Conservation (phyloP, 1,140 invertebrate genomes). For the Rhagoletis zephyria region DNA sequence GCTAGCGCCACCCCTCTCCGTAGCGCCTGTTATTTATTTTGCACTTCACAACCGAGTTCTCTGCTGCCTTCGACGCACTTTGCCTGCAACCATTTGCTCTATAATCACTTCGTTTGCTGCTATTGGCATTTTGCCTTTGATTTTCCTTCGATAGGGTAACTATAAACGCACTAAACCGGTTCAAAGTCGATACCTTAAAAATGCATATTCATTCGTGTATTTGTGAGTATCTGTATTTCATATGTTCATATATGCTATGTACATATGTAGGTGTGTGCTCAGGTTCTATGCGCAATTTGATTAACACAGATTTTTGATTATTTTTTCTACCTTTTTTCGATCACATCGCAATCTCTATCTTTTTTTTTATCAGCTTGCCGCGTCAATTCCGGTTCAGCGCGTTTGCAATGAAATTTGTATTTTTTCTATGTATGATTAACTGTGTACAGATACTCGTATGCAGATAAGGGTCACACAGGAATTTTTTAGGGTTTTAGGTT, state of each 20-base stretch:
- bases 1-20: constrained; percentile 14
- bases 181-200: background rate
- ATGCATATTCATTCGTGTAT: background rate
- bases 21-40: background rate
- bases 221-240: background rate
- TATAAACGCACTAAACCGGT: constrained; percentile 33
- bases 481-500: background rate
- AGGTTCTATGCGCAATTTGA: constrained; percentile 34
- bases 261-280: background rate
- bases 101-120: background rate
- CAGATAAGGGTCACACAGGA: background rate
- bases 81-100: background rate
- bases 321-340: constrained; percentile 15
- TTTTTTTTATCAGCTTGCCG: background rate
- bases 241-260: background rate
- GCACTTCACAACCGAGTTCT: background rate
- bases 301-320: constrained; percentile 44
- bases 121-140: constrained; percentile 51
- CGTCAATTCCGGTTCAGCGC: constrained; percentile 8
- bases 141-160: constrained; percentile 51
- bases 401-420: background rate
- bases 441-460: background rate
- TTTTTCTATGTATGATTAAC: background rate
- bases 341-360: background rate
- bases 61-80: background rate